Evolutionary conservation across 2,888 invertebrate species (phyloP).

Genomic region (Iselma pallidipennis): DNA sequence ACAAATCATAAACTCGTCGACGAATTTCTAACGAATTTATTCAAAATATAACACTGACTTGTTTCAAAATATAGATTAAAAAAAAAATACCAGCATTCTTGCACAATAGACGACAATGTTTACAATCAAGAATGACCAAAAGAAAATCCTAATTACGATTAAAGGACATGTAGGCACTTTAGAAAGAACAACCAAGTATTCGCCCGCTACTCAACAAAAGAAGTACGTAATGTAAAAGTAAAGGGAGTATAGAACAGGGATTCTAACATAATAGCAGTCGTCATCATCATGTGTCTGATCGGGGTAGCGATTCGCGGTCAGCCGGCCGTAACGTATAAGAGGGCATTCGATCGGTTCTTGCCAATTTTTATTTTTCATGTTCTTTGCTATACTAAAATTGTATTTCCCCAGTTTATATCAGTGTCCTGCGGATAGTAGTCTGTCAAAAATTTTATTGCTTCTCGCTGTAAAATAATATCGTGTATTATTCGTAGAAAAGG

Average conservation of each 20-base stretch:
- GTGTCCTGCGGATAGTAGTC: conserved; percentile 40
- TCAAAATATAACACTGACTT: no score
- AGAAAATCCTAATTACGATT: no score
- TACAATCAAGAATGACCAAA: not conserved
- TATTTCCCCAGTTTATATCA: conserved; percentile 41
- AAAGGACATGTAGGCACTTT: no score
- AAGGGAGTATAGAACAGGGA: conserved; percentile 36
- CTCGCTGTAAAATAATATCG: conserved; percentile 27
- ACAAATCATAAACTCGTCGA: not conserved
- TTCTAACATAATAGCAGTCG: conserved; percentile 44
- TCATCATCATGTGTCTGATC: conserved; percentile 47
- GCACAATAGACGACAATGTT: no score
- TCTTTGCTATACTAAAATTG: conserved; percentile 42
- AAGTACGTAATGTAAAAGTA: no score
- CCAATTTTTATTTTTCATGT: conserved; percentile 41
- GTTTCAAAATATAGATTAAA: no score
- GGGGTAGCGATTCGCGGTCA: conserved; percentile 39
- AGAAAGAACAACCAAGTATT: not conserved
- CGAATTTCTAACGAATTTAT: no score
- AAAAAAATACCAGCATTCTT: no score
- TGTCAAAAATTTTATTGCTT: conserved; percentile 49
- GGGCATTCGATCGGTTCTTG: conserved; percentile 36
- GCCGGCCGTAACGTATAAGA: conserved; percentile 41
- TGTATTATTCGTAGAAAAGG: not conserved
- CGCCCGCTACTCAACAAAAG: not conserved